Base-by-base conservation (phyloP, 1,140 invertebrate species). In the Oreohelix idahoensis region DNA sequence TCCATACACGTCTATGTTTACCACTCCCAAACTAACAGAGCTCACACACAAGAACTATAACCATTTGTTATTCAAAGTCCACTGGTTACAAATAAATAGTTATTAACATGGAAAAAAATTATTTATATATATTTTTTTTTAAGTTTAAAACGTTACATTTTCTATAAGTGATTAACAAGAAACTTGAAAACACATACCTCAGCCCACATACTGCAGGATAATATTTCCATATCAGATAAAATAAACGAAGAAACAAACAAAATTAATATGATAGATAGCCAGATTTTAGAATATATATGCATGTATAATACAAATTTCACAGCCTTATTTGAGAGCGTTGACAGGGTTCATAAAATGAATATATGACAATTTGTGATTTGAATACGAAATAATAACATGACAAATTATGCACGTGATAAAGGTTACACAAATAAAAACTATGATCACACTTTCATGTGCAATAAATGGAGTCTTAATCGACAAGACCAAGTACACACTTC, bases 251-350 rank as follows among this genome's bases (percentile, higher is more conserved):
- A 71, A 36, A 71, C 5, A 20, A 71, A 71, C 5, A 36, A 71
- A 36, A 71, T 20, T 10, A 35, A 71, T 13, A 36, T 36, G 2
- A 73, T 42, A 36, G 36, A 73, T 73, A 73, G 17, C 20, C 63
- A 66, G 0, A 66, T 2, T 66, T 66, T 42, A 70, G 5, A 36
- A 70, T 70, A 70, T 35, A 70, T 36, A 36, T 36, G 32, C 29
- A 73, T 26, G 36, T 73, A 73, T 73, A 73, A 73, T 73, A 73
- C 71, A 73, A 45, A 42, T 39, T 42, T 73, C 71, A 73, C 71
- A 73, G 71, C 71, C 71, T 73, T 36, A 39, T 73, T 73, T 73
- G 71, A 39, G 71, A 73, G 71, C 71, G 71, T 42, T 42, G 1
- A 42, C 29, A 73, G 38, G 23, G 20, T 1, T 42, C 29, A 73